Conservation (phyloP, 2,797 vertebrate genomes). For the Alcedo quadribrachys region DNA sequence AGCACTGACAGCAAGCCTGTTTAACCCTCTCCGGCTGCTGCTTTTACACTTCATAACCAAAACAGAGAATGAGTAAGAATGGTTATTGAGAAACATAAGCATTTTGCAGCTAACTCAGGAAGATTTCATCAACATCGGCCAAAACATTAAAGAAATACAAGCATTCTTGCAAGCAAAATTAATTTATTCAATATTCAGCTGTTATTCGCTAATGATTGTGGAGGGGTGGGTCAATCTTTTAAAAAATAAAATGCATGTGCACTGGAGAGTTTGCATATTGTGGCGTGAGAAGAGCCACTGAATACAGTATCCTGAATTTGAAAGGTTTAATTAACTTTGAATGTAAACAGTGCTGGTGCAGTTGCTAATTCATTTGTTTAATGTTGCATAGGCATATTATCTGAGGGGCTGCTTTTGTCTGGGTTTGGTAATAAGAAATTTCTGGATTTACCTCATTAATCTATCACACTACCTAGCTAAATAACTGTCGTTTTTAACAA, state of each 20-base stretch:
- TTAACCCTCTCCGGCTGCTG: conserved; percentile 43
- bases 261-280: not conserved
- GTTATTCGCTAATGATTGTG: not conserved
- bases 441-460: conserved; percentile 36
- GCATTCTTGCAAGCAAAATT: not conserved
- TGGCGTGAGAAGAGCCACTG: not conserved
- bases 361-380: conserved; percentile 25
- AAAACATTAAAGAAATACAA: not conserved
- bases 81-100: conserved; percentile 7
- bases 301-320: not conserved
- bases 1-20: conserved; percentile 21
- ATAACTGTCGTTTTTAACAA: conserved; percentile 29
- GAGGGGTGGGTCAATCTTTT: not conserved
- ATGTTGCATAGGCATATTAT: conserved; percentile 18
- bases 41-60: conserved; percentile 38
- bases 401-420: conserved; percentile 10
- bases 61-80: conserved; percentile 7
- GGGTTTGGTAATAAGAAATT: conserved; percentile 6
- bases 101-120: not conserved
- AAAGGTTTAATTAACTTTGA: conserved; percentile 25
- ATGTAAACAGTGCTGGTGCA: not conserved
- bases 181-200: not conserved
- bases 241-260: not conserved
- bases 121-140: not conserved
- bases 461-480: not conserved